Conservation (phyloP, 2,797 vertebrate genomes). For the Pipistrellus nathusii region DNA sequence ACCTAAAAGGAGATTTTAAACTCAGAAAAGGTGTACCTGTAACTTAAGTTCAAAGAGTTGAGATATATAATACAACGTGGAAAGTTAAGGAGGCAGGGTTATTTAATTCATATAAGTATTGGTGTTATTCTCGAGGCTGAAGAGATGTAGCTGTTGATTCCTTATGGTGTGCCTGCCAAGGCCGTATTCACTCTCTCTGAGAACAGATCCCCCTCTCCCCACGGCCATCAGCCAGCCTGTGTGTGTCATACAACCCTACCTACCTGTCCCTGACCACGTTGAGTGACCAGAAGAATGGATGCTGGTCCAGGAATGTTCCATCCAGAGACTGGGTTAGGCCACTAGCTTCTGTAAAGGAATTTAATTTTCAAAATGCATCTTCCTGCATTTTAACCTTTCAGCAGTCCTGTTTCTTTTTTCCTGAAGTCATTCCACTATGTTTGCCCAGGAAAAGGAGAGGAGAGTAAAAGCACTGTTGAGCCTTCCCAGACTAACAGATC, state of each 20-base stretch:
- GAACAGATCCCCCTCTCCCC: neutral
- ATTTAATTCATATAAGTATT: neutral
- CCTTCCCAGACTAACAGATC: neutral
- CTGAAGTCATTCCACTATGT: constrained; percentile 10
- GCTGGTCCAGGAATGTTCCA: neutral
- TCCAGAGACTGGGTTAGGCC: neutral
- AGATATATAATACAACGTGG: constrained; percentile 5
- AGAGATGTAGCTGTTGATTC: neutral
- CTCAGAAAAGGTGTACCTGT: neutral
- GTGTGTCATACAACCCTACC: too few relatives aligned
- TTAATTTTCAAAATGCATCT: neutral
- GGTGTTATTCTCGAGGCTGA: neutral
- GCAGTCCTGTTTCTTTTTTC: neutral
- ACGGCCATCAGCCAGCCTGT: neutral
- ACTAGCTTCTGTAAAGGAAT: neutral
- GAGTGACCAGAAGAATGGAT: neutral
- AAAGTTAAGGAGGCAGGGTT: constrained; percentile 11
- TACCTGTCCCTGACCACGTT: neutral
- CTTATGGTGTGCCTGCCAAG: neutral
- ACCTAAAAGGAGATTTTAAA: constrained; percentile 47
- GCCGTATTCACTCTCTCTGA: neutral
- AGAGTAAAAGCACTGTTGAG: neutral
- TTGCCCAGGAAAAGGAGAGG: neutral
- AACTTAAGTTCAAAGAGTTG: constrained; percentile 22
- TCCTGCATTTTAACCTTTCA: neutral